Percentiles rank a stretch among this genome's conserved stretches.
Evolutionary conservation across 2,113 vertebrate genomes (phyloP).

Genomic region (Condylura cristata): DNA sequence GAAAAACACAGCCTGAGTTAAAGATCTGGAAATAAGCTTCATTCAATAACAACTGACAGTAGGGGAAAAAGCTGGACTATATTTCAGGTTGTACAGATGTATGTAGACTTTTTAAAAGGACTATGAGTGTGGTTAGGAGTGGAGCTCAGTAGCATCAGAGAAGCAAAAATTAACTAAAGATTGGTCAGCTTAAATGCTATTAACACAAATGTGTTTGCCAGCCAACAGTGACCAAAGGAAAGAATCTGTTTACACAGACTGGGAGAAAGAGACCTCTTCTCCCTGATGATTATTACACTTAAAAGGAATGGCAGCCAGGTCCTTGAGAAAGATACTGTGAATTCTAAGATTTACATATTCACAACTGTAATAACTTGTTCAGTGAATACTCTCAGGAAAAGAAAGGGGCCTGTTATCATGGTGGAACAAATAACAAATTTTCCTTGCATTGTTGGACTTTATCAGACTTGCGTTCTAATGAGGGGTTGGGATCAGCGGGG

Average conservation of each 20-base stretch:
- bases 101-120: background rate
- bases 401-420: background rate
- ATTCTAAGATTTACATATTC: background rate
- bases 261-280: background rate
- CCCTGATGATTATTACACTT: background rate
- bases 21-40: background rate
- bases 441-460: background rate
- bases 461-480: background rate
- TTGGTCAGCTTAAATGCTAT: background rate
- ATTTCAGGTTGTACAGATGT: background rate
- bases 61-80: background rate
- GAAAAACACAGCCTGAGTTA: background rate
- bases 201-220: background rate
- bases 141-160: background rate
- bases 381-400: slow-evolving; percentile 7
- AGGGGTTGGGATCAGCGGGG: background rate
- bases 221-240: background rate
- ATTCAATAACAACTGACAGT: background rate
- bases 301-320: background rate
- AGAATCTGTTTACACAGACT: background rate
- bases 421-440: slow-evolving; percentile 2
- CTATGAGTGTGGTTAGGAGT: background rate
- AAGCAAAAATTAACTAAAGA: background rate
- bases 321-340: slow-evolving; percentile 11
- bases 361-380: background rate